Evolutionary conservation across 2,113 vertebrate genomes (phyloP).

Genomic region (Lontra canadensis): DNA sequence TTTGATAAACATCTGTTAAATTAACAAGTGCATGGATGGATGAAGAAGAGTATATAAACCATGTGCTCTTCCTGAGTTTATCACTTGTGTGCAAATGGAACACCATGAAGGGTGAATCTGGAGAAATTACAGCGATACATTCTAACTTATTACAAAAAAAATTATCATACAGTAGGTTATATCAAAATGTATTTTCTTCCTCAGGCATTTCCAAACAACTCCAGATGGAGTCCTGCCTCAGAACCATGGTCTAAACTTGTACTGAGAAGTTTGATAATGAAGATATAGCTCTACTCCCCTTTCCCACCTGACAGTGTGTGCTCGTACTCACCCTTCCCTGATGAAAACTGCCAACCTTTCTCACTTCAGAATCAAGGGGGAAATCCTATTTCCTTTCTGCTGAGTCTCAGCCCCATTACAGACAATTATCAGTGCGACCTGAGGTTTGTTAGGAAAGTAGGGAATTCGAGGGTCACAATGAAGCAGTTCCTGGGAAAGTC

Average conservation of each 20-base stretch:
- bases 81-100: not conserved
- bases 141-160: slow-evolving; percentile 18
- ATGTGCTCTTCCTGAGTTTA: not conserved
- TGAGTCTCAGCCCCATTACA: not conserved
- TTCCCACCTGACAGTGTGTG: not conserved
- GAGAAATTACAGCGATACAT: not conserved
- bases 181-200: not conserved
- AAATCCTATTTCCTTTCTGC: not conserved
- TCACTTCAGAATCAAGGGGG: not conserved
- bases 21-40: not conserved
- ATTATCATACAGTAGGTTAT: not conserved
- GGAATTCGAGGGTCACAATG: not conserved
- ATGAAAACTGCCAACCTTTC: not conserved
- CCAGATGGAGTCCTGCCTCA: not conserved
- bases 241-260: not conserved
- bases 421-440: not conserved
- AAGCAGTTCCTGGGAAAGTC: not conserved
- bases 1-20: not conserved
- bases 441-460: not conserved
- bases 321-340: not conserved
- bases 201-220: not conserved
- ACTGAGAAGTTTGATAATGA: not conserved
- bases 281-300: not conserved
- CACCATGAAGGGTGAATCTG: not conserved
- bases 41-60: not conserved